Evolutionary conservation across 2,797 vertebrate species (phyloP).

Genomic region (Pogonophryne albipinna): DNA sequence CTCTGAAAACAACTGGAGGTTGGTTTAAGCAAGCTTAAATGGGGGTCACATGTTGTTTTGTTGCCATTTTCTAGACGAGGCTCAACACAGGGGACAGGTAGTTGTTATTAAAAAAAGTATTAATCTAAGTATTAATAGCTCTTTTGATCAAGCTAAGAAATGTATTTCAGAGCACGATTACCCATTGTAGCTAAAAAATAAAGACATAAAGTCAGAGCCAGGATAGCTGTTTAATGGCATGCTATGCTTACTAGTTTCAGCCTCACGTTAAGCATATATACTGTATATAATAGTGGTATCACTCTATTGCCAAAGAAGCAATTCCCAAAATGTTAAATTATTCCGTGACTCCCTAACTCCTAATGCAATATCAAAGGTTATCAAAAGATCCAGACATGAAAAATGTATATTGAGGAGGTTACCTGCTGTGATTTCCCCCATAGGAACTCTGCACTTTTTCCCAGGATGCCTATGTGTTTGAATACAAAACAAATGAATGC

Average conservation of each 20-base stretch:
- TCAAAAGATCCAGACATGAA: background rate
- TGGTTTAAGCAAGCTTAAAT: slow-evolving; percentile 16
- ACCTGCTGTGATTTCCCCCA: slow-evolving; percentile 51
- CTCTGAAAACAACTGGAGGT: slow-evolving; percentile 30
- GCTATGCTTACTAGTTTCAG: background rate
- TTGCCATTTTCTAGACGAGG: background rate
- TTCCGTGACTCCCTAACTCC: too few relatives aligned
- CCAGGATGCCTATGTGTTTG: slow-evolving; percentile 69
- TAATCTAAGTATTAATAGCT: background rate
- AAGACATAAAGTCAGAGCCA: background rate
- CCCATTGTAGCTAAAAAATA: background rate
- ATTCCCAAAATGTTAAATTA: background rate
- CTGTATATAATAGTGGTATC: background rate
- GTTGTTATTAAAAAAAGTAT: background rate
- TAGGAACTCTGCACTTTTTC: slow-evolving; percentile 59
- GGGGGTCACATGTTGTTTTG: slow-evolving; percentile 3
- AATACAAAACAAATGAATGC: slow-evolving; percentile 13
- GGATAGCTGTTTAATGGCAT: too few relatives aligned
- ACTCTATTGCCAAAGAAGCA: background rate
- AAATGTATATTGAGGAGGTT: slow-evolving; percentile 6
- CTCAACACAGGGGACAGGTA: background rate
- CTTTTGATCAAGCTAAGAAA: background rate
- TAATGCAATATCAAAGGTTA: background rate
- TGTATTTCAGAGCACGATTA: background rate
- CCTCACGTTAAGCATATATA: background rate